phyloP scores from a whole-genome alignment of 2,113 vertebrate species.

The Bostrychus sinensis region DNA sequence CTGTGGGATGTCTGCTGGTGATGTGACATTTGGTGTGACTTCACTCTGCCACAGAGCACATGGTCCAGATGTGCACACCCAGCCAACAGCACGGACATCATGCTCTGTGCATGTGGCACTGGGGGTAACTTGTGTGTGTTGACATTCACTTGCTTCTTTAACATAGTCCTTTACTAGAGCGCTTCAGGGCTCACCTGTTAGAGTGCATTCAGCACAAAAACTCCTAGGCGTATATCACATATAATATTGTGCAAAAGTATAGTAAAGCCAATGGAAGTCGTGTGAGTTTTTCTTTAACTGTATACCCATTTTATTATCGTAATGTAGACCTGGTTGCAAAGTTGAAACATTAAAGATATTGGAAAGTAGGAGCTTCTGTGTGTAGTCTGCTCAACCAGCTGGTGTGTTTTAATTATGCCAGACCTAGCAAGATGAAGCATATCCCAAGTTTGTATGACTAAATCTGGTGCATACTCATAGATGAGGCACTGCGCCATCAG shows the following conservation, averaged over 20 bases:
- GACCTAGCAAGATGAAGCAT: conserved; percentile 15
- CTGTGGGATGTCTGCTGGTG: conserved; percentile 61
- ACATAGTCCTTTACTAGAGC: conserved; percentile 15
- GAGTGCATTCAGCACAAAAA: neutral
- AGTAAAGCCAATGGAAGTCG: neutral
- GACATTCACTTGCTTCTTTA: conserved; percentile 38
- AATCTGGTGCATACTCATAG: conserved; percentile 32
- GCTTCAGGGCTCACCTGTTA: neutral
- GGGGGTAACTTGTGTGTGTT: too few species aligned
- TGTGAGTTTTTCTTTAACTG: neutral
- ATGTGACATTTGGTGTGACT: conserved; percentile 69
- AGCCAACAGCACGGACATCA: conserved; percentile 51
- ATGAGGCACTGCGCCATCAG: conserved; percentile 44
- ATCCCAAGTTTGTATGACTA: conserved; percentile 10
- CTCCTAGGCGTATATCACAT: too few species aligned
- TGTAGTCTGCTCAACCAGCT: conserved; percentile 1
- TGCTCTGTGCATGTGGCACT: conserved; percentile 55
- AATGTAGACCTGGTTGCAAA: neutral
- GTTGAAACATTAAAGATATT: neutral
- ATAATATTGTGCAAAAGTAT: neutral
- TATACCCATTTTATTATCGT: neutral
- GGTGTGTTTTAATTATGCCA: neutral
- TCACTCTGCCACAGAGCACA: conserved; percentile 39
- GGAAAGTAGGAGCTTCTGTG: neutral
- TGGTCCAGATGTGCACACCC: conserved; percentile 49